These are phyloP conservation scores for Ceramica pisi DNA, from an alignment of 2,888 invertebrate species.

Conservation along the genomic window DNA sequence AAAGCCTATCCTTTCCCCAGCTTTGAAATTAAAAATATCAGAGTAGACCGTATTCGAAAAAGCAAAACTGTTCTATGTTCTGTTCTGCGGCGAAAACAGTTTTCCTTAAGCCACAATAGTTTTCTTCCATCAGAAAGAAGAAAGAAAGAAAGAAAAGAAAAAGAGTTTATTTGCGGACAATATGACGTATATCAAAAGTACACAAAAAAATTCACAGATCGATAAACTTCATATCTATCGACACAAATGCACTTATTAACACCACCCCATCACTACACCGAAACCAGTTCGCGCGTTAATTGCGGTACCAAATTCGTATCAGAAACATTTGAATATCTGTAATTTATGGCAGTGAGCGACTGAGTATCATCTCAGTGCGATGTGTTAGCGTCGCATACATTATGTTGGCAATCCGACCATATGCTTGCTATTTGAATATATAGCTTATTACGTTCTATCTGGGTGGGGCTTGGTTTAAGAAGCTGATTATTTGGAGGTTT, in stretches of 20 bases:
- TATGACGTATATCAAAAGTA: too few relatives aligned
- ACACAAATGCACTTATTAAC: constrained; percentile 57
- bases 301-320: constrained; percentile 90
- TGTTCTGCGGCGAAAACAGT: neutral
- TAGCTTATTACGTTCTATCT: constrained; percentile 50
- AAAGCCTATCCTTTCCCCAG: too few relatives aligned
- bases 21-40: too few relatives aligned
- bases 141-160: too few relatives aligned
- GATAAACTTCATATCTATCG: constrained; percentile 48
- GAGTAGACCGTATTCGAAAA: neutral
- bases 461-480: constrained; percentile 18
- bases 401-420: constrained; percentile 72
- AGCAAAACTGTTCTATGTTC: too few relatives aligned
- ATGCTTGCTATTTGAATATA: constrained; percentile 60
- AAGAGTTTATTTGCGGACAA: too few relatives aligned
- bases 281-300: constrained; percentile 89
- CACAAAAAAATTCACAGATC: constrained; percentile 16
- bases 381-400: constrained; percentile 85
- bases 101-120: neutral
- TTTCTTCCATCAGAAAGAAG: too few relatives aligned
- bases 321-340: constrained; percentile 89
- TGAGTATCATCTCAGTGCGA: constrained; percentile 84
- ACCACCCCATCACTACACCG: constrained; percentile 74
- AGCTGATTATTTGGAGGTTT: constrained; percentile 14
- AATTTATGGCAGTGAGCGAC: constrained; percentile 86